Percentiles rank a stretch among this genome's conserved stretches.
These are phyloP conservation scores for Lycopodina hypogea DNA, from an alignment of 37 sponge, comb jelly and placozoan species.

Conservation along the genomic window DNA sequence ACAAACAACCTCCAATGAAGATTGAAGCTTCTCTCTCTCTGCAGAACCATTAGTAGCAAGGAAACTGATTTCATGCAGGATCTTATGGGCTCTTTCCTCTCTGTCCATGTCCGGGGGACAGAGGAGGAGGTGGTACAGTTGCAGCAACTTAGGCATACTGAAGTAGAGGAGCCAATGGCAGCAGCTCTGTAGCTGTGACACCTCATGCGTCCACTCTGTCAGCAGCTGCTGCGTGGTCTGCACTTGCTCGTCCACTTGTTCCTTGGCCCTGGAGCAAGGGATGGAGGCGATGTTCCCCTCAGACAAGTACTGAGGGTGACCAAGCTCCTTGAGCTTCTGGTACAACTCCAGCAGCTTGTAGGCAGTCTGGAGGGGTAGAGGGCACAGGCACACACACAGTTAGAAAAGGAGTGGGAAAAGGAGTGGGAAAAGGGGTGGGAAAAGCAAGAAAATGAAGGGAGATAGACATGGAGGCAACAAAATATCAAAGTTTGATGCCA, in stretches of 20 bases:
- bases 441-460: neutral
- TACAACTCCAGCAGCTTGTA: slow-evolving; percentile 55
- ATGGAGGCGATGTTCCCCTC: slow-evolving; percentile 6
- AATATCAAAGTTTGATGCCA: neutral
- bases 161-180: slow-evolving; percentile 68
- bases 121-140: slow-evolving; percentile 25
- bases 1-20: neutral
- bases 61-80: slow-evolving; percentile 56
- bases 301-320: slow-evolving; percentile 55
- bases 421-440: neutral
- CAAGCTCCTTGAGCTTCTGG: slow-evolving; percentile 48
- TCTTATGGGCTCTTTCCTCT: neutral
- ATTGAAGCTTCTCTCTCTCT: neutral
- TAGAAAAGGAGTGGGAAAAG: neutral
- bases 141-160: slow-evolving; percentile 56
- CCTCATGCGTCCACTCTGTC: slow-evolving; percentile 45
- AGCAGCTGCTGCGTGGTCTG: slow-evolving; percentile 26
- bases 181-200: slow-evolving; percentile 34
- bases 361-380: slow-evolving; percentile 36
- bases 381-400: neutral
- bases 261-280: slow-evolving; percentile 6
- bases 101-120: neutral
- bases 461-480: neutral
- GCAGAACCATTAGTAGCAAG: slow-evolving; percentile 25
- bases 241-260: slow-evolving; percentile 28